Evolutionary conservation across 2,888 invertebrate species (phyloP).

Genomic region (Euproctis similis): DNA sequence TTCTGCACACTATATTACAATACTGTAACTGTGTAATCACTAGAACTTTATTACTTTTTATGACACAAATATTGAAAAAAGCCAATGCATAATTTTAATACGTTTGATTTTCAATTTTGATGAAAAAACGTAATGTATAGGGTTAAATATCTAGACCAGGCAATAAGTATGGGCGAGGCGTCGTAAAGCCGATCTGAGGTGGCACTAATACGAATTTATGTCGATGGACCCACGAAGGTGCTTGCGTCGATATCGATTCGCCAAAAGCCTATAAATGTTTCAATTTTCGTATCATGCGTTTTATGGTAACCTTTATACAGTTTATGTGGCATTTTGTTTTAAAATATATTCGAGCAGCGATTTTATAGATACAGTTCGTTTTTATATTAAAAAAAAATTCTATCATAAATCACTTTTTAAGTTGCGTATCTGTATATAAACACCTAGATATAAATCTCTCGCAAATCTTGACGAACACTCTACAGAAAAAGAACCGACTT

Average conservation of each 20-base stretch:
- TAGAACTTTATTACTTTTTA: too few relatives aligned
- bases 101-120: slow-evolving; percentile 36
- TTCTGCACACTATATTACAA: too few relatives aligned
- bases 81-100: too few relatives aligned
- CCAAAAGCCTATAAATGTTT: slow-evolving; percentile 60
- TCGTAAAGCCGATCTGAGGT: slow-evolving; percentile 72
- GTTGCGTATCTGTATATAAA: too few relatives aligned
- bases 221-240: slow-evolving; percentile 54
- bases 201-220: slow-evolving; percentile 74
- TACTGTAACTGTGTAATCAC: too few relatives aligned
- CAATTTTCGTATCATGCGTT: slow-evolving; percentile 56
- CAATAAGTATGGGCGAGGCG: slow-evolving; percentile 63
- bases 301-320: slow-evolving; percentile 36
- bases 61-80: too few relatives aligned
- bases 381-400: too few relatives aligned
- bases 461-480: too few relatives aligned
- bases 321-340: slow-evolving; percentile 15
- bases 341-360: slow-evolving; percentile 3
- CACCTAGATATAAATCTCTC: too few relatives aligned
- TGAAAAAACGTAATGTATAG: slow-evolving; percentile 47
- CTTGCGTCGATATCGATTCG: slow-evolving; percentile 55
- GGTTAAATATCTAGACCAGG: slow-evolving; percentile 51
- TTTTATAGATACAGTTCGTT: not conserved
- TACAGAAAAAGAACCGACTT: slow-evolving; percentile 41
- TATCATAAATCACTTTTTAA: too few relatives aligned